Percentiles rank a stretch among this genome's conserved stretches.
These are phyloP conservation scores for Cepaea nemoralis DNA, from an alignment of 1,140 invertebrate genomes.

Conservation along the genomic window DNA sequence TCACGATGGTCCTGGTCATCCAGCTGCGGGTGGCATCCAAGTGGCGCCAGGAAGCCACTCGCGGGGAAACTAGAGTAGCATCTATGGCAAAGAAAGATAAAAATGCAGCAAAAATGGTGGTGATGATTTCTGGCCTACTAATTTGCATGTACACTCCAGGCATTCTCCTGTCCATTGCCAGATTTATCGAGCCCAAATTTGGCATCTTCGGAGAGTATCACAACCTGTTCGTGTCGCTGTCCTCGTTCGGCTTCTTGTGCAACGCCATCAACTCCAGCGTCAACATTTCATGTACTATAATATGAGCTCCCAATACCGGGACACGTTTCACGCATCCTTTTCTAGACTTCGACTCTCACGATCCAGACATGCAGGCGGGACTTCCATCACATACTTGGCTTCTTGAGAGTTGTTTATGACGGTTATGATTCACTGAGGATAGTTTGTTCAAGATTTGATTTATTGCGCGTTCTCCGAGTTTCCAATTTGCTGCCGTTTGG, in stretches of 20 bases:
- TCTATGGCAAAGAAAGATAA: not conserved
- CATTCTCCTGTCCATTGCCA: not conserved
- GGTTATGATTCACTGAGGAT: no score
- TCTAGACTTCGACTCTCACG: no score
- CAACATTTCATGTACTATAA: constrained; percentile 30
- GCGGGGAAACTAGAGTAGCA: not conserved
- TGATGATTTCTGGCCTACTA: constrained; percentile 16
- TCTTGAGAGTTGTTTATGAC: no score
- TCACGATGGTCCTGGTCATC: constrained; percentile 1
- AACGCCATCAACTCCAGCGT: constrained; percentile 27
- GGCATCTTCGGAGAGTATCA: not conserved
- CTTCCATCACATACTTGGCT: no score
- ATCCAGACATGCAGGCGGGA: no score
- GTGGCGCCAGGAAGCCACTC: not conserved
- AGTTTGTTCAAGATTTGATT: no score
- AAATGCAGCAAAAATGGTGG: constrained; percentile 9
- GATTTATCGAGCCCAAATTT: not conserved
- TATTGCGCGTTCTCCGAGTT: no score
- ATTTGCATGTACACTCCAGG: constrained; percentile 16
- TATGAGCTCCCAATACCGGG: constrained; percentile 18
- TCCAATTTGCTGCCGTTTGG: no score
- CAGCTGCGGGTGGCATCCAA: not conserved
- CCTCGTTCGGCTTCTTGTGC: constrained; percentile 10
- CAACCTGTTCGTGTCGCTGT: not conserved
- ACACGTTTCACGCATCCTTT: no score